phyloP scores from a whole-genome alignment of 2,888 invertebrate genomes.

The Melitaea athalia region DNA sequence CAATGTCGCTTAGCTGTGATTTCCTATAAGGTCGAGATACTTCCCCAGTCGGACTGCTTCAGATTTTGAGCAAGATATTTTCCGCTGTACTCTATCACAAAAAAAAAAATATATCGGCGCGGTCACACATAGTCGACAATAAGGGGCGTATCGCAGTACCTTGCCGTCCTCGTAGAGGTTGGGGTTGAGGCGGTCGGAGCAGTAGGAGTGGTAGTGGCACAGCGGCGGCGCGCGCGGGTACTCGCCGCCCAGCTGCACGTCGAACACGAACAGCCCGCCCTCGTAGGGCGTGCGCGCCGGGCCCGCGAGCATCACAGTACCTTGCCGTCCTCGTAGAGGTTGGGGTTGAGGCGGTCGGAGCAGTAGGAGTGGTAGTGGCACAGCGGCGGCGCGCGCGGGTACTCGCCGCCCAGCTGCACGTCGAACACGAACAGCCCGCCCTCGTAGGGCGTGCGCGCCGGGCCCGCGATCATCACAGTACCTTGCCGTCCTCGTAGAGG shows the following conservation, averaged over 20 bases:
- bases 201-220: conserved; percentile 96
- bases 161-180: conserved; percentile 97
- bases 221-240: conserved; percentile 95
- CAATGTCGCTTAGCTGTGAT: no score
- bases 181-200: conserved; percentile 95
- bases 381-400: conserved; percentile 93
- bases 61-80: no score
- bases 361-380: conserved; percentile 97
- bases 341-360: conserved; percentile 95
- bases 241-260: conserved; percentile 94
- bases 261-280: conserved; percentile 96
- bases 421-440: conserved; percentile 97
- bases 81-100: no score
- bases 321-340: conserved; percentile 95
- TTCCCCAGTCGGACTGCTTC: no score
- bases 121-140: no score
- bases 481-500: conserved; percentile 95
- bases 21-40: no score
- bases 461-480: conserved; percentile 96
- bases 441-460: conserved; percentile 96
- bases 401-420: conserved; percentile 94
- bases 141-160: conserved; percentile 51
- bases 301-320: conserved; percentile 96
- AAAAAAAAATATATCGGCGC: no score
- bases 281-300: conserved; percentile 97